Evolutionary conservation across 2,888 invertebrate genomes (phyloP).

Genomic region (Andrena hattorfiana): DNA sequence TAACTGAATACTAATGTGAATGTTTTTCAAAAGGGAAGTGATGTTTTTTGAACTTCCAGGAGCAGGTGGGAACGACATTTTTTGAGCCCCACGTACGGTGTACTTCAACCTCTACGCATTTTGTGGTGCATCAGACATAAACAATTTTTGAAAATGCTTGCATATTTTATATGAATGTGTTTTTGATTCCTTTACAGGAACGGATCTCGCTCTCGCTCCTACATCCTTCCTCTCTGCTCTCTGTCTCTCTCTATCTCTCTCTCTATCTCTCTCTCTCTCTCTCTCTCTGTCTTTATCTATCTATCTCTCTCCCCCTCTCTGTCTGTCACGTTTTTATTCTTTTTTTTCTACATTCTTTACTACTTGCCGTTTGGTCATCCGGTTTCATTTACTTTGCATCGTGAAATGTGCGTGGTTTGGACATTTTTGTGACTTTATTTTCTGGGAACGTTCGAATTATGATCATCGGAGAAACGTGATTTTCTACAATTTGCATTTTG

Average conservation of each 20-base stretch:
- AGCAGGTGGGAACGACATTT: constrained; percentile 85
- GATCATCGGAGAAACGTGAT: background rate
- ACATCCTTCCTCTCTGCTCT: constrained; percentile 66
- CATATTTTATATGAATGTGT: constrained; percentile 85
- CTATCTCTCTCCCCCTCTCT: constrained; percentile 29
- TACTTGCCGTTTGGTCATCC: background rate
- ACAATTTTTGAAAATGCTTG: constrained; percentile 86
- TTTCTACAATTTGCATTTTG: constrained; percentile 43
- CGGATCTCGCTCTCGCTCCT: constrained; percentile 83
- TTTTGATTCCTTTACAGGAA: constrained; percentile 85
- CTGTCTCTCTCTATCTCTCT: constrained; percentile 40
- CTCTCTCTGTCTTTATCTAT: constrained; percentile 36
- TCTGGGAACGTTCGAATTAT: background rate
- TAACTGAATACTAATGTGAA: constrained; percentile 80
- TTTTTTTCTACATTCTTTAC: constrained; percentile 11
- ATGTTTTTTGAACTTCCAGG: constrained; percentile 85
- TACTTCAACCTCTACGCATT: constrained; percentile 84
- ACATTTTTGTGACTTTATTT: constrained; percentile 4
- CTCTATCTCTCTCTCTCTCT: constrained; percentile 50
- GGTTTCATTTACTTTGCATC: constrained; percentile 13
- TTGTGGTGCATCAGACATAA: constrained; percentile 85
- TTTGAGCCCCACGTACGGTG: constrained; percentile 85
- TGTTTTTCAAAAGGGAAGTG: constrained; percentile 85
- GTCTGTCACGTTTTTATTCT: background rate
- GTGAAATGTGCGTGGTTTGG: background rate